phyloP scores from a whole-genome alignment of 1,140 invertebrate species.

The Pogonognathellus flavescens region DNA sequence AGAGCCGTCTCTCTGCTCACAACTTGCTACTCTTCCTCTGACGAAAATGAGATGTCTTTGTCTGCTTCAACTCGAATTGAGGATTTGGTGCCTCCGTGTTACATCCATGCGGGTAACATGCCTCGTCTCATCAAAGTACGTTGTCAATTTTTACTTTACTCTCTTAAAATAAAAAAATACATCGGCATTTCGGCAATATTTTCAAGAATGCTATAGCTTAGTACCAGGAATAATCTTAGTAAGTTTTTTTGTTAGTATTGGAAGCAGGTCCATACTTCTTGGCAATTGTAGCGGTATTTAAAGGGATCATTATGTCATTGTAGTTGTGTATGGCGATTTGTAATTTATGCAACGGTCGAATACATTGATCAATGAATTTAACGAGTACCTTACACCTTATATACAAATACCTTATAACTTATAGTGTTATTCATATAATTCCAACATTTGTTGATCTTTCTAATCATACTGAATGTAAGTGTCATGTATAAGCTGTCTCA shows the following conservation, averaged over 20 bases:
- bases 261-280: neutral
- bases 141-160: neutral
- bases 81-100: slow-evolving; percentile 74
- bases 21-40: slow-evolving; percentile 69
- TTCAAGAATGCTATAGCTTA: neutral
- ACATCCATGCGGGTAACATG: slow-evolving; percentile 74
- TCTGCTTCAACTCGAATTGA: slow-evolving; percentile 69
- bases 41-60: slow-evolving; percentile 67
- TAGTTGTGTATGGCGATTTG: too few species aligned
- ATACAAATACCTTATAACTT: too few species aligned
- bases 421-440: too few species aligned
- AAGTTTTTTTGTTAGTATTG: neutral
- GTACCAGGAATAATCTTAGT: neutral
- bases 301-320: too few species aligned
- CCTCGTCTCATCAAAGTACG: slow-evolving; percentile 74
- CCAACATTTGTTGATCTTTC: too few species aligned
- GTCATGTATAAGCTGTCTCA: too few species aligned
- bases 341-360: too few species aligned
- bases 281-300: too few species aligned
- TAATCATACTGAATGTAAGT: too few species aligned
- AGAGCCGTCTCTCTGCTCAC: slow-evolving; percentile 64
- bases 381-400: too few species aligned
- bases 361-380: too few species aligned
- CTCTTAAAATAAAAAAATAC: neutral
- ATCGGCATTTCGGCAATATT: neutral